Evolutionary conservation across 2,797 vertebrate species (phyloP).

Genomic region (Clarias laeviceps): DNA sequence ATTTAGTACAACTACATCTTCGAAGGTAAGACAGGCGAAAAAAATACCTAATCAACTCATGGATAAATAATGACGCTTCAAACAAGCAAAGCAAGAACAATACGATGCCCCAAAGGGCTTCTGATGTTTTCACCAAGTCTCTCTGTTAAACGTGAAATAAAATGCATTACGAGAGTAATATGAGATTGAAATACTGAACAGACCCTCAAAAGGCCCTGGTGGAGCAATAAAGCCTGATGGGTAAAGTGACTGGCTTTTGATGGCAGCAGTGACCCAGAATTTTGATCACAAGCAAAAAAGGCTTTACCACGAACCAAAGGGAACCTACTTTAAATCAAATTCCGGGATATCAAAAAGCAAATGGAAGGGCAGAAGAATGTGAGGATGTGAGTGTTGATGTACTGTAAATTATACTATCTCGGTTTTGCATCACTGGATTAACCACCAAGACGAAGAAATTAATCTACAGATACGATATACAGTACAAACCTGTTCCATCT

Average conservation of each 20-base stretch:
- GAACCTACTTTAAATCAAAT: neutral
- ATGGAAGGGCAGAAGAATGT: neutral
- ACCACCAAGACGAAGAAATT: neutral
- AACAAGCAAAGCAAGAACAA: conserved; percentile 16
- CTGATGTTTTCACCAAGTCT: neutral
- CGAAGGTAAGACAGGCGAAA: neutral
- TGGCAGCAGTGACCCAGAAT: neutral
- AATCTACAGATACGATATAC: neutral
- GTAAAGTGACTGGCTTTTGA: conserved; percentile 11
- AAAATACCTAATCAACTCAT: neutral
- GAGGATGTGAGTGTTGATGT: too few relatives aligned
- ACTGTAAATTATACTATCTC: neutral
- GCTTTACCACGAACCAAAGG: neutral
- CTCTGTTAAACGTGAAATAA: conserved; percentile 25
- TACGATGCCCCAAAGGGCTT: conserved; percentile 3
- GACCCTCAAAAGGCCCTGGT: conserved; percentile 10
- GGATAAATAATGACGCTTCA: conserved; percentile 29
- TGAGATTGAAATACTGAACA: conserved; percentile 24
- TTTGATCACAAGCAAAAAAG: neutral
- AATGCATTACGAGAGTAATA: conserved; percentile 8
- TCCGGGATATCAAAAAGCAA: neutral
- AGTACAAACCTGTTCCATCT: neutral
- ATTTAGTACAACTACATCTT: neutral
- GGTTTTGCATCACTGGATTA: neutral
- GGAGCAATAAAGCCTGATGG: conserved; percentile 11